Conservation (phyloP, 2,113 vertebrate genomes). For the Clupea harengus region DNA sequence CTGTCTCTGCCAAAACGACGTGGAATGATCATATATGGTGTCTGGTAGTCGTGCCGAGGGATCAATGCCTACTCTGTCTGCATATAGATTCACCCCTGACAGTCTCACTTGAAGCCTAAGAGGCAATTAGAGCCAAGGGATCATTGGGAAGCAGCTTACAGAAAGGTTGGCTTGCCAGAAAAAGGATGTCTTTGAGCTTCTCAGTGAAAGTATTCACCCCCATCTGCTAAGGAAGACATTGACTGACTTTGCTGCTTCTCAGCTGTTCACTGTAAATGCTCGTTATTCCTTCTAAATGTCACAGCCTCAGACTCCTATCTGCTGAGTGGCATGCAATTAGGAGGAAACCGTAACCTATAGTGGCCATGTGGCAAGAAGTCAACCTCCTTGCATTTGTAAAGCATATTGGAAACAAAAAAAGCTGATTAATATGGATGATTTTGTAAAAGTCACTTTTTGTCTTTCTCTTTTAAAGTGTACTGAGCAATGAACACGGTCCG, state of each 20-base stretch:
- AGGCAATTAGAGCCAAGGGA: slow-evolving; percentile 44
- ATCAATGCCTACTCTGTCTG: slow-evolving; percentile 31
- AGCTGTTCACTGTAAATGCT: neutral
- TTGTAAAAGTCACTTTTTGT: slow-evolving; percentile 9
- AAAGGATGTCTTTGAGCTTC: slow-evolving; percentile 37
- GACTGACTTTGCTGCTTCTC: neutral
- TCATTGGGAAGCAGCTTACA: slow-evolving; percentile 47
- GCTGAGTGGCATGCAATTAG: neutral
- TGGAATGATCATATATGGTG: slow-evolving; percentile 15
- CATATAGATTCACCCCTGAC: slow-evolving; percentile 39
- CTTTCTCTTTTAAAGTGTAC: slow-evolving; percentile 65
- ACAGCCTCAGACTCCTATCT: slow-evolving; percentile 30
- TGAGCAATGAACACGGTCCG: slow-evolving; percentile 85
- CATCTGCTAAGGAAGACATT: slow-evolving; percentile 1
- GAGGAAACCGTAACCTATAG: neutral
- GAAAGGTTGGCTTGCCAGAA: slow-evolving; percentile 28
- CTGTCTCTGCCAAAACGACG: neutral
- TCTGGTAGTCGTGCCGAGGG: slow-evolving; percentile 12
- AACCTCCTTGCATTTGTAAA: neutral
- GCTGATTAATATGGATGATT: neutral
- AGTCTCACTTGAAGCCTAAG: slow-evolving; percentile 46
- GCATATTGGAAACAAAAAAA: neutral
- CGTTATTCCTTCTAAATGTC: slow-evolving; percentile 37
- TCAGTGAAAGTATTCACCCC: slow-evolving; percentile 48
- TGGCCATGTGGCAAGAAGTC: neutral